Base-by-base conservation (phyloP, 1,140 invertebrate species). In the Drosophila subobscura region DNA sequence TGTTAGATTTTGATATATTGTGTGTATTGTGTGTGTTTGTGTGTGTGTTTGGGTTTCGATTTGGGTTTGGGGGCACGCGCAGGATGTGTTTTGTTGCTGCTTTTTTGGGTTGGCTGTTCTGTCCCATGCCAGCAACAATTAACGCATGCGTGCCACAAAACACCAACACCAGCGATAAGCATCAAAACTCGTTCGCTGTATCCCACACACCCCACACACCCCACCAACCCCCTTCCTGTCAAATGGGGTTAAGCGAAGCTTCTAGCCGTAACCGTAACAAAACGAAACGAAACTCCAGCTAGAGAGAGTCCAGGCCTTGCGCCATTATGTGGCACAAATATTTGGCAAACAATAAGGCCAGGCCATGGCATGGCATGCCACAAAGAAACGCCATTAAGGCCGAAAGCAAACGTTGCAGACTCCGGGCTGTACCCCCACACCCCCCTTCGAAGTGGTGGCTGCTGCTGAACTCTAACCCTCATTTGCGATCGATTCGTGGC, bases 401-500 rank as follows among this genome's bases (percentile, higher is more conserved):
- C 22, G 47, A 33, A 33, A 52, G 42, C 42, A 33, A 23, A 5
- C 49, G 49, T 12, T 29, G 10, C 23, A 60, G 53, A 40, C 57
- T 20, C 44, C 53, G 23, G 52, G 51, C 20, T 47, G 29, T 23
- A 42, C 33, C 54, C 29, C 37, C 22, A 23, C 20, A 22, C 10
- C 8, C 14, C 4, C 16, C 16, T 22, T 22, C 47, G 46, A 58
- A 45, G 29, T 50, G 59, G 59, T 50, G 56, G 41, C 45, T 55
- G 16, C 59, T 20, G 58, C 47, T 88, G 83, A 89, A 88, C 83
- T 88, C 75, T 88, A 83, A 88, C 83, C 83, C 83, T 88, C 83
- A 88, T 88, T 88, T 89, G 83, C 83, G 83, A 88, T 88, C 83
- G 79, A 89, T 88, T 88, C 83, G 84, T 88, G 84, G 79, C 84